phyloP scores from a whole-genome alignment of 2,888 invertebrate species.

The Trissolcus japonicus region DNA sequence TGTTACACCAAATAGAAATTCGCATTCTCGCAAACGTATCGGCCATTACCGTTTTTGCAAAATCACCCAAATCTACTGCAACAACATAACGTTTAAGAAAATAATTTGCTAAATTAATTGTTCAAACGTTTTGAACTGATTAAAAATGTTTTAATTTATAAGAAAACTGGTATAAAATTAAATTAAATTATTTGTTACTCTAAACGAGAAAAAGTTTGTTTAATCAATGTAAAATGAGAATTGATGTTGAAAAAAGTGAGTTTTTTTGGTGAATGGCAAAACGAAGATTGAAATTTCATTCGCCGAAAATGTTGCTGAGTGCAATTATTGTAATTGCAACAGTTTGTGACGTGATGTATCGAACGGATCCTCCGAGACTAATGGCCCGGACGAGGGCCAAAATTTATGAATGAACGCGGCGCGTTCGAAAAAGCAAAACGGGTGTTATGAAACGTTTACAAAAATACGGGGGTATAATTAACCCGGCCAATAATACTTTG shows the following conservation, averaged over 20 bases:
- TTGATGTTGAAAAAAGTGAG: background rate
- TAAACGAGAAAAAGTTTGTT: too few species aligned
- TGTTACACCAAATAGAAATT: slow-evolving; percentile 10
- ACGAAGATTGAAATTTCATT: background rate
- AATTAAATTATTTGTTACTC: too few species aligned
- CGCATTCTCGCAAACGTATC: background rate
- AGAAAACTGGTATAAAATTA: too few species aligned
- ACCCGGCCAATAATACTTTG: slow-evolving; percentile 46
- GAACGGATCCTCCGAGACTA: background rate
- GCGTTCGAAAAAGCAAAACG: slow-evolving; percentile 18
- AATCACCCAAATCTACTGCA: too few species aligned
- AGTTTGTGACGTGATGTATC: slow-evolving; percentile 4
- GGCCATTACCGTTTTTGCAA: background rate
- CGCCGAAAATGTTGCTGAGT: too few species aligned
- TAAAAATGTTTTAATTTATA: too few species aligned
- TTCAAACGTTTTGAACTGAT: too few species aligned
- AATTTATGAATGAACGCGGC: slow-evolving; percentile 38
- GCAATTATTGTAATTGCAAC: slow-evolving; percentile 1
- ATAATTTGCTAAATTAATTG: too few species aligned
- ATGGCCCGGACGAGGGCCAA: slow-evolving; percentile 3
- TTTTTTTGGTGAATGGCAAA: background rate
- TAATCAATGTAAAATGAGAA: too few species aligned
- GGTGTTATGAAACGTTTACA: slow-evolving; percentile 40
- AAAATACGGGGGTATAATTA: slow-evolving; percentile 51
- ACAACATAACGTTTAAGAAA: too few species aligned